Conservation (phyloP, 2,888 invertebrate genomes). For the Morpho deidamia region DNA sequence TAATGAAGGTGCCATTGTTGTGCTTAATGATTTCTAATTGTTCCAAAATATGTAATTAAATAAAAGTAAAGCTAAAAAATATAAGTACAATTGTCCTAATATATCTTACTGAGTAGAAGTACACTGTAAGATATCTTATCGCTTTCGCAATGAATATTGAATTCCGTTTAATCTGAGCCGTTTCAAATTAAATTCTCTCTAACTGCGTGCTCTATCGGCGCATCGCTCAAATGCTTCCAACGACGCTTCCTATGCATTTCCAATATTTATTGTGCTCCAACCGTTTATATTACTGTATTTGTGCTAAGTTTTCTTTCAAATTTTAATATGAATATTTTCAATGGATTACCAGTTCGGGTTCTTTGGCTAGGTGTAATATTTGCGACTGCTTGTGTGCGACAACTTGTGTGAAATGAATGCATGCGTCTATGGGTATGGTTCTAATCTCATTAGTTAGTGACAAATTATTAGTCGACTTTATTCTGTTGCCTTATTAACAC, state of each 20-base stretch:
- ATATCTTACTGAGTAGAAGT: not conserved
- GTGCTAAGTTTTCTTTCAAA: not conserved
- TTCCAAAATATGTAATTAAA: no score
- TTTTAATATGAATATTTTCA: not conserved
- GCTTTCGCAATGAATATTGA: conserved; percentile 47
- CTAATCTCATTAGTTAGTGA: no score
- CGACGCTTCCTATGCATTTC: conserved; percentile 40
- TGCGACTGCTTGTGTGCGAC: no score
- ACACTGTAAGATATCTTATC: conserved; percentile 24
- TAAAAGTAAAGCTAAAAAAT: no score
- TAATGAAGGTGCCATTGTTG: no score
- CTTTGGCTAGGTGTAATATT: no score
- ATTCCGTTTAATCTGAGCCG: conserved; percentile 56
- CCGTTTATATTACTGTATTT: conserved; percentile 11
- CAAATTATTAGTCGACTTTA: no score
- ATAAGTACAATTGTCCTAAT: not conserved
- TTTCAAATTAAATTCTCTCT: conserved; percentile 59
- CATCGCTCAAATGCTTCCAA: conserved; percentile 44
- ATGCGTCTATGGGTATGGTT: no score
- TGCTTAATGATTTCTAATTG: no score
- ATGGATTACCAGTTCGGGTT: no score
- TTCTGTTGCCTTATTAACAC: no score
- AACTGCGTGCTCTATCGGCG: conserved; percentile 61
- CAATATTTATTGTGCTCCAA: conserved; percentile 29
- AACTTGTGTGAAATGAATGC: no score